These are phyloP conservation scores for Anisognathus igniventris DNA, from an alignment of 2,797 vertebrate species.

Conservation along the genomic window DNA sequence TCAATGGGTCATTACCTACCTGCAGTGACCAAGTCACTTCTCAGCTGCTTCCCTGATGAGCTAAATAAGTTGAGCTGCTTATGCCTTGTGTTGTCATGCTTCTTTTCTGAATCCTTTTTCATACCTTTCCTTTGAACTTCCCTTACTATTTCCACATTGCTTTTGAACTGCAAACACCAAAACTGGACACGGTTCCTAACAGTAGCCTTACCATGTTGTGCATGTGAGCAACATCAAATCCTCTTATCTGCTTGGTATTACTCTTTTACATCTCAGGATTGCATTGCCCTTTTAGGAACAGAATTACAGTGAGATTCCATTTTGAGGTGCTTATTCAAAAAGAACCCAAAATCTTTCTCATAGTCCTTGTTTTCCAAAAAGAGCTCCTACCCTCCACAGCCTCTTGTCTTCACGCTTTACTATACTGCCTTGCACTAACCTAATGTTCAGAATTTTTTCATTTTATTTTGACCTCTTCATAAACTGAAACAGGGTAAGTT, in stretches of 20 bases:
- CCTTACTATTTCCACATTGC: background rate
- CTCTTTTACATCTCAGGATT: constrained; percentile 1
- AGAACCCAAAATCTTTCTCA: background rate
- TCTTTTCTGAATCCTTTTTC: constrained; percentile 46
- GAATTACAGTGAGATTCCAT: background rate
- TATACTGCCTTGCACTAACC: background rate
- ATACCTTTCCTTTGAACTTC: constrained; percentile 49
- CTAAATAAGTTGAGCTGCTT: constrained; percentile 45
- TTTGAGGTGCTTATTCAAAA: background rate
- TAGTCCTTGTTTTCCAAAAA: background rate
- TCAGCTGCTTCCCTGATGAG: constrained; percentile 22
- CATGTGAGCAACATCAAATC: background rate
- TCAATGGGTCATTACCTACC: constrained; percentile 22
- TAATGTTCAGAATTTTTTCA: background rate
- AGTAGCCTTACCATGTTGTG: background rate
- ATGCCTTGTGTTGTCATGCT: background rate
- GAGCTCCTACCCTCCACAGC: background rate
- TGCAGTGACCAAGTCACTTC: background rate
- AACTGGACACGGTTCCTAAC: background rate
- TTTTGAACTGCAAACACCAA: constrained; percentile 34
- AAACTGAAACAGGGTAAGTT: background rate
- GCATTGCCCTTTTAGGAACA: background rate
- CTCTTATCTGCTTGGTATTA: constrained; percentile 41
- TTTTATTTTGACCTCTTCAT: background rate
- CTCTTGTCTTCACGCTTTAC: background rate